Conservation (phyloP, 37 sponge, comb jelly and placozoan species). For the Aplysina aerophoba region DNA sequence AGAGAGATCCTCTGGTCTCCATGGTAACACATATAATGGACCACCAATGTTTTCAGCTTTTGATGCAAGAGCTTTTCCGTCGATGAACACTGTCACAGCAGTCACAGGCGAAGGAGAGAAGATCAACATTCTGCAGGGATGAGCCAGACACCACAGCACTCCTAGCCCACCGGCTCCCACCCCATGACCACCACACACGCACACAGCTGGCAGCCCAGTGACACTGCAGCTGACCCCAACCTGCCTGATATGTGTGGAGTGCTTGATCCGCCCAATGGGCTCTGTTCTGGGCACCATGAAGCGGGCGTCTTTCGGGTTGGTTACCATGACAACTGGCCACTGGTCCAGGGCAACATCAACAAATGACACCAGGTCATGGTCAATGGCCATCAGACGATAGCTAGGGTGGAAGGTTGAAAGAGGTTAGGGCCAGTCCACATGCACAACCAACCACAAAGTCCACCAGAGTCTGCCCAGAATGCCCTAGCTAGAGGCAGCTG, state of each 20-base stretch:
- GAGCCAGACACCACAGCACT: too few species aligned
- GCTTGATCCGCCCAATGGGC: slow-evolving; percentile 64
- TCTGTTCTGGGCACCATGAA: slow-evolving; percentile 66
- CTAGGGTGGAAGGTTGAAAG: too few species aligned
- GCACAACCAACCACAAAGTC: too few species aligned
- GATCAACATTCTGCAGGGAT: slow-evolving; percentile 59
- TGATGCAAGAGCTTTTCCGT: slow-evolving; percentile 42
- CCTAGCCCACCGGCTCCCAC: too few species aligned
- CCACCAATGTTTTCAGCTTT: slow-evolving; percentile 20
- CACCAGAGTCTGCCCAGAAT: too few species aligned
- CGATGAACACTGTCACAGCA: slow-evolving; percentile 63
- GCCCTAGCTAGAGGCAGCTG: neutral
- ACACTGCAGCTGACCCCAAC: too few species aligned
- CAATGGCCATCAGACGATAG: slow-evolving; percentile 84
- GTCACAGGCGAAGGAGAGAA: slow-evolving; percentile 73
- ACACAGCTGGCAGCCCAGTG: too few species aligned
- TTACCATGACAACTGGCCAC: slow-evolving; percentile 85
- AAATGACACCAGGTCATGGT: slow-evolving; percentile 91
- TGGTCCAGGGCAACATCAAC: slow-evolving; percentile 51
- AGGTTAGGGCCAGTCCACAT: too few species aligned
- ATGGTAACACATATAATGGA: slow-evolving; percentile 76
- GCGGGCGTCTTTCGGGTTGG: slow-evolving; percentile 84
- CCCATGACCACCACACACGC: too few species aligned
- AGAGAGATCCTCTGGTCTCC: slow-evolving; percentile 55
- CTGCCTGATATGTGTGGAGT: slow-evolving; percentile 89